Conservation (phyloP, 2,797 vertebrate species). For the Mus minutoides region DNA sequence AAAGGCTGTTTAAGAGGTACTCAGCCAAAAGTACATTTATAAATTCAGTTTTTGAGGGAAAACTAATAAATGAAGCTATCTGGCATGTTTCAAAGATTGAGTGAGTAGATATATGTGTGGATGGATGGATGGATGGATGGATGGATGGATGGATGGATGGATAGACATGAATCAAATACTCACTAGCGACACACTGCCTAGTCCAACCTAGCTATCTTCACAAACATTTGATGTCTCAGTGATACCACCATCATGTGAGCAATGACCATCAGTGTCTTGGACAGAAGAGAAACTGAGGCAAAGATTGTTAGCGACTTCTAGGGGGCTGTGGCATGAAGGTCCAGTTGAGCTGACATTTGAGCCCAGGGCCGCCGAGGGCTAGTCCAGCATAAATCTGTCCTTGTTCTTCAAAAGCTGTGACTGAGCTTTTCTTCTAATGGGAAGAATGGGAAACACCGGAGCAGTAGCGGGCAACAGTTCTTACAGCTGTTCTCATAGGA, state of each 20-base stretch:
- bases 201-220: neutral
- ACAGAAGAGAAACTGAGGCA: neutral
- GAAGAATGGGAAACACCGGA: neutral
- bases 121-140: neutral
- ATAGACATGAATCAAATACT: neutral
- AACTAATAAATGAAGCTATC: neutral
- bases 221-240: neutral
- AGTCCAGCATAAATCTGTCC: neutral
- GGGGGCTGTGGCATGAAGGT: no score
- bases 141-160: neutral
- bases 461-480: neutral
- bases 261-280: neutral
- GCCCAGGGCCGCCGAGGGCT: neutral
- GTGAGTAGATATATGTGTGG: neutral
- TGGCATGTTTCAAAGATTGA: neutral
- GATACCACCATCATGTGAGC: neutral
- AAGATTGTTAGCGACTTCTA: neutral
- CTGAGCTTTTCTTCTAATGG: neutral
- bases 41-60: neutral
- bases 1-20: neutral
- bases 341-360: neutral
- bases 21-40: constrained; percentile 3
- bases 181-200: neutral
- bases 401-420: neutral
- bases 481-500: neutral